Evolutionary conservation across 2,113 vertebrate genomes (phyloP).

Genomic region (Nothoprocta pentlandii): DNA sequence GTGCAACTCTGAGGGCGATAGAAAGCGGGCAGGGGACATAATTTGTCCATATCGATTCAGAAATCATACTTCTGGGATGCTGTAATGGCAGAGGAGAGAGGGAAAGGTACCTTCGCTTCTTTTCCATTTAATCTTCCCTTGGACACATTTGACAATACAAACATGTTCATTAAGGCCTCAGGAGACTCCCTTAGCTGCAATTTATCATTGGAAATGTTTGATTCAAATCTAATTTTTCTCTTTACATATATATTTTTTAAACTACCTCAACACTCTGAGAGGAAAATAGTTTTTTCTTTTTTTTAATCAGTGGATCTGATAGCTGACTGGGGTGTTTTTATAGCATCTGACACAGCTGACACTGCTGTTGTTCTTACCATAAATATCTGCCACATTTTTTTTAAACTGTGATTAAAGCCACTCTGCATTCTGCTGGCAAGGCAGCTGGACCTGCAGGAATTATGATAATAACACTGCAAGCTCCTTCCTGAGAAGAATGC

Average conservation of each 20-base stretch:
- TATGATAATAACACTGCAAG: constrained; percentile 64
- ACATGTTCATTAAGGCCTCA: not conserved
- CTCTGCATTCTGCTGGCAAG: constrained; percentile 60
- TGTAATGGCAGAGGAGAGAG: not conserved
- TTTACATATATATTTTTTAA: constrained; percentile 24
- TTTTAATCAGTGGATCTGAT: constrained; percentile 56
- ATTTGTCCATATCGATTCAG: accelerated
- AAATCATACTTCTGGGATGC: not conserved
- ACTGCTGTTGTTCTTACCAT: constrained; percentile 50
- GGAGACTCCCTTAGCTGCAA: not conserved
- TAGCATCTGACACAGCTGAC: constrained; percentile 47
- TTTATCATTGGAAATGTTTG: constrained; percentile 43
- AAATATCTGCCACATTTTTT: constrained; percentile 65
- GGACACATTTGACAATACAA: constrained; percentile 29
- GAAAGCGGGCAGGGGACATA: not conserved
- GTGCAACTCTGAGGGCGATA: not conserved
- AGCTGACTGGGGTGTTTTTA: constrained; percentile 52
- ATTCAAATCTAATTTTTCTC: constrained; percentile 56
- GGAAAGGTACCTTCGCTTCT: not conserved
- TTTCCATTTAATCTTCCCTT: not conserved
- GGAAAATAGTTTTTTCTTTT: not conserved
- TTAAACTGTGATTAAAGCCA: constrained; percentile 68
- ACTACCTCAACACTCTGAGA: constrained; percentile 24
- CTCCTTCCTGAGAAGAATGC: constrained; percentile 61
- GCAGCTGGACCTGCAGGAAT: constrained; percentile 64